Evolutionary conservation across 2,888 invertebrate species (phyloP), one percentile per base, ranked within the genome.

Genomic region (Drosophila mayaguana): DNA sequence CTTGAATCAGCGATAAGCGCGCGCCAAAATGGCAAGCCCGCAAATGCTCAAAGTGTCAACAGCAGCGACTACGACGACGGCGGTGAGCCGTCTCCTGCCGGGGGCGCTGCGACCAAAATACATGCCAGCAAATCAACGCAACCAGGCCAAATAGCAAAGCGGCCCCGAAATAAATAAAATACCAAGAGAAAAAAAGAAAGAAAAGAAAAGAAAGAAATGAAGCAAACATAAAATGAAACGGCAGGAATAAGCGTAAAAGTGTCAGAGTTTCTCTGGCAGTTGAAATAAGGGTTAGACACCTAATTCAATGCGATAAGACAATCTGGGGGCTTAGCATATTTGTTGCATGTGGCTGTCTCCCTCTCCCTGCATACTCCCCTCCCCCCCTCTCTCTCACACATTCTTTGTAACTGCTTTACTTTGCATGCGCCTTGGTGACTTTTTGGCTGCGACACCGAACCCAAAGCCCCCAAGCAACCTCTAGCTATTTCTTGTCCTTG

Each of bases 241-340:
- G 67, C 68, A 72, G 68, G 68, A 75, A 71, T 60, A 68, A 78
- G 80, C 81, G 78, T 81, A 72, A 81, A 81, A 80, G 71, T 80
- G 81, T 73, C 76, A 81, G 81, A 81, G 76, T 81, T 80, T 59
- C 69, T 61, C 45, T 71, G 78, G 70, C 81, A 81, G 75, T 78
- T 80, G 80, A 78, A 80, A 80, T 78, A 80, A 80, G 80, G 80
- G 80, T 80, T 80, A 80, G 81, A 80, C 80, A 80, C 80, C 80
- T 81, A 80, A 80, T 80, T 80, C 81, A 76, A 78, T 76, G 80
- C 73, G 81, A 81, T 80, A 80, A 80, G 81, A 76, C 80, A 80
- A 80, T 80, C 81, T 80, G 61, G 64, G 80, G 80, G 75, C 79
- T 78, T 71, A 73, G 76, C 81, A 78, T 80, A 81, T 80, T 80